Evolutionary conservation across 1,140 invertebrate species (phyloP).

Genomic region (Lerema accius): DNA sequence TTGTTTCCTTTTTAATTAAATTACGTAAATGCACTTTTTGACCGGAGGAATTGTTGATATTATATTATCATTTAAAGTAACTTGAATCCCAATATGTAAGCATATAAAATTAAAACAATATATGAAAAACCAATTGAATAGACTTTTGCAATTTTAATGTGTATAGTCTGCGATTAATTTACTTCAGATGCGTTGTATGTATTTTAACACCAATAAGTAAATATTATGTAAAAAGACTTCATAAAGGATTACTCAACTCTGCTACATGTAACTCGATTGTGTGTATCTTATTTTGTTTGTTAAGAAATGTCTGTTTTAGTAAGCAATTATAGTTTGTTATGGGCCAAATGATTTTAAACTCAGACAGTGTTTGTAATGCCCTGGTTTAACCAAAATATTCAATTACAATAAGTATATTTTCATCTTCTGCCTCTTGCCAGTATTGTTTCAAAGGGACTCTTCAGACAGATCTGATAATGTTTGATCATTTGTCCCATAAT

Average conservation of each 20-base stretch:
- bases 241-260: background rate
- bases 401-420: background rate
- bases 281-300: background rate
- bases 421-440: background rate
- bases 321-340: constrained; percentile 12
- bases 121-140: background rate
- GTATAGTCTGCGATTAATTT: background rate
- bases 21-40: too few relatives aligned
- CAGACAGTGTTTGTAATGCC: constrained; percentile 1
- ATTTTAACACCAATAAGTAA: too few relatives aligned
- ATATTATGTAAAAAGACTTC: background rate
- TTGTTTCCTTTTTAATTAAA: too few relatives aligned
- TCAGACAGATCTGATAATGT: background rate
- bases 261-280: constrained; percentile 6
- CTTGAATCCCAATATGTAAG: background rate
- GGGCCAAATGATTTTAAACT: constrained; percentile 18
- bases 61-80: too few relatives aligned
- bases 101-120: background rate
- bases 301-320: background rate
- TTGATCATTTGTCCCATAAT: constrained; percentile 27
- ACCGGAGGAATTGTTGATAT: background rate
- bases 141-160: too few relatives aligned
- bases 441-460: background rate
- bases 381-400: background rate
- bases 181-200: too few relatives aligned